A percentile compares a stretch with the other conserved stretches of the same genome.
Evolutionary conservation across 2,113 vertebrate species (phyloP).

Genomic region (Hucho hucho): DNA sequence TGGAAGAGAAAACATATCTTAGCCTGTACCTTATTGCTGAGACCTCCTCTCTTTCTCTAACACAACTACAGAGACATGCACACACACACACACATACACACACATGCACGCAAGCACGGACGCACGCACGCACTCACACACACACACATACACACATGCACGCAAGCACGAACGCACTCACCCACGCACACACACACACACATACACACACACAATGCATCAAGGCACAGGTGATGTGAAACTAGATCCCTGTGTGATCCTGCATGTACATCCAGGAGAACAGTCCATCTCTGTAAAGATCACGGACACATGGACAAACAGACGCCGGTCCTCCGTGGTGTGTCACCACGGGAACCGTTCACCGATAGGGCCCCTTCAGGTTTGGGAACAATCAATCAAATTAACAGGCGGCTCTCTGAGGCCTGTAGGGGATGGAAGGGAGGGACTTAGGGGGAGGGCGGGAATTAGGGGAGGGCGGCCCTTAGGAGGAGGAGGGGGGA

Average conservation of each 20-base stretch:
- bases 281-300: conserved; percentile 47
- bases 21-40: conserved; percentile 39
- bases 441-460: conserved; percentile 26
- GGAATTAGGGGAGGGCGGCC: conserved; percentile 25
- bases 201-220: not conserved
- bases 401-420: conserved; percentile 48
- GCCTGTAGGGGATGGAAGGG: conserved; percentile 43
- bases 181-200: not conserved
- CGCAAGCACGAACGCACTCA: not conserved
- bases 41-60: conserved; percentile 24
- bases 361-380: conserved; percentile 29
- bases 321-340: conserved; percentile 27
- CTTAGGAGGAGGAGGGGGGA: not conserved
- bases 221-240: conserved; percentile 27
- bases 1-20: too few species aligned
- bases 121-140: too few species aligned
- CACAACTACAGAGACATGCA: conserved; percentile 13
- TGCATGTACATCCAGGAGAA: conserved; percentile 15
- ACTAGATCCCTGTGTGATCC: conserved; percentile 14
- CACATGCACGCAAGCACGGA: too few species aligned
- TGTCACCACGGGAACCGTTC: conserved; percentile 44
- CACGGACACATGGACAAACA: conserved; percentile 53
- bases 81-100: too few species aligned
- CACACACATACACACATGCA: not conserved
- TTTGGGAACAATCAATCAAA: conserved; percentile 60